These are phyloP conservation scores for rat (Rattus norvegicus) DNA, from an alignment of 2,113 vertebrate genomes.

Conservation along the genomic window DNA sequence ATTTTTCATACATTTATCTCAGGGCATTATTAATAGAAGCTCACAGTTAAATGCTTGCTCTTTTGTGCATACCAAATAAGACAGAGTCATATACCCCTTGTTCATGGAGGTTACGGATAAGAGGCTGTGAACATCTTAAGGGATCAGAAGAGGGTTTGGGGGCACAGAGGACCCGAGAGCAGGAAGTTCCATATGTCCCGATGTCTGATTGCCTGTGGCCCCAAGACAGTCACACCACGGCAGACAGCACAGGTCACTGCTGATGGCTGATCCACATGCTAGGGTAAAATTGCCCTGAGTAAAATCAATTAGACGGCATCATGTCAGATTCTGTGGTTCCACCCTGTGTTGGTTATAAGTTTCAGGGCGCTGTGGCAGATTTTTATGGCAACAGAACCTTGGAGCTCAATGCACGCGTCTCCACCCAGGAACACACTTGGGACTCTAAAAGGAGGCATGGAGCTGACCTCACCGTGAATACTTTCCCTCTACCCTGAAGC, in stretches of 20 bases:
- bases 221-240: fast-evolving
- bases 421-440: fast-evolving
- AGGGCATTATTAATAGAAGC: conserved; percentile 33
- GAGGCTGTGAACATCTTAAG: fast-evolving
- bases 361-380: fast-evolving
- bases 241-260: neutral
- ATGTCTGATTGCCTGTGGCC: neutral
- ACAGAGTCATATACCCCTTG: neutral
- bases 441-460: fast-evolving
- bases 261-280: fast-evolving
- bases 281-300: neutral
- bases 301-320: fast-evolving
- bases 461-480: fast-evolving
- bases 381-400: fast-evolving
- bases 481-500: neutral
- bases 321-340: neutral
- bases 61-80: conserved; percentile 13
- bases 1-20: conserved; percentile 56
- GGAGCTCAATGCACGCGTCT: fast-evolving
- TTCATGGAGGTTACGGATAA: fast-evolving
- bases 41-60: neutral
- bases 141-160: fast-evolving
- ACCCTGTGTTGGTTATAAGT: fast-evolving
- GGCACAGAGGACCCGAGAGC: fast-evolving
- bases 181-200: fast-evolving